Conservation (phyloP, 2,113 vertebrate species). For the Apeltes quadracus region DNA sequence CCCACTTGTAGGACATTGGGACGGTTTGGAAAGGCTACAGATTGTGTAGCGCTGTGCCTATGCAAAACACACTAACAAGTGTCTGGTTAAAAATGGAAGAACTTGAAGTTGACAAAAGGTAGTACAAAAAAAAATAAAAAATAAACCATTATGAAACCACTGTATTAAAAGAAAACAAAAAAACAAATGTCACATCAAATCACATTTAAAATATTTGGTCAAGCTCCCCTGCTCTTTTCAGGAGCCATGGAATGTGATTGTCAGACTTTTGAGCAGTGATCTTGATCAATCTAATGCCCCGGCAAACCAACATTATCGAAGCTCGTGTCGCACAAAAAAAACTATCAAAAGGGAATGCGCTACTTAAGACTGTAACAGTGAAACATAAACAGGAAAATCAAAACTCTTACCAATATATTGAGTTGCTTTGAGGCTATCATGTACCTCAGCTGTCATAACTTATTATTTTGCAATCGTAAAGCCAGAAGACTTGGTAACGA, state of each 20-base stretch:
- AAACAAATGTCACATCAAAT: constrained; percentile 68
- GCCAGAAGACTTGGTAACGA: constrained; percentile 68
- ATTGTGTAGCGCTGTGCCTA: constrained; percentile 76
- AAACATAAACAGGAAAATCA: constrained; percentile 36
- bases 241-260: constrained; percentile 78
- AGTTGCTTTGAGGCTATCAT: constrained; percentile 38
- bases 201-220: constrained; percentile 66
- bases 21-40: constrained; percentile 82
- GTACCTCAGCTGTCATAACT: constrained; percentile 55
- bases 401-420: constrained; percentile 30
- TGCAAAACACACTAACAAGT: constrained; percentile 67
- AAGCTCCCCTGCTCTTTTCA: constrained; percentile 69
- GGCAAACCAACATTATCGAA: constrained; percentile 56
- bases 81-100: constrained; percentile 78
- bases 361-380: constrained; percentile 22
- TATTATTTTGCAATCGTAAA: constrained; percentile 66
- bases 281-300: constrained; percentile 69
- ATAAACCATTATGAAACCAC: constrained; percentile 60
- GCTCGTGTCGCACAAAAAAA: constrained; percentile 20
- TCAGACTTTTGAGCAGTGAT: constrained; percentile 69
- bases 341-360: constrained; percentile 38
- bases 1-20: constrained; percentile 82
- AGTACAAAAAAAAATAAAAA: constrained; percentile 58
- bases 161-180: constrained; percentile 52
- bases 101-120: constrained; percentile 51